Percentiles rank a stretch among this genome's conserved stretches.
phyloP scores from a whole-genome alignment of 2,113 vertebrate genomes.

The Coryphaenoides rupestris region DNA sequence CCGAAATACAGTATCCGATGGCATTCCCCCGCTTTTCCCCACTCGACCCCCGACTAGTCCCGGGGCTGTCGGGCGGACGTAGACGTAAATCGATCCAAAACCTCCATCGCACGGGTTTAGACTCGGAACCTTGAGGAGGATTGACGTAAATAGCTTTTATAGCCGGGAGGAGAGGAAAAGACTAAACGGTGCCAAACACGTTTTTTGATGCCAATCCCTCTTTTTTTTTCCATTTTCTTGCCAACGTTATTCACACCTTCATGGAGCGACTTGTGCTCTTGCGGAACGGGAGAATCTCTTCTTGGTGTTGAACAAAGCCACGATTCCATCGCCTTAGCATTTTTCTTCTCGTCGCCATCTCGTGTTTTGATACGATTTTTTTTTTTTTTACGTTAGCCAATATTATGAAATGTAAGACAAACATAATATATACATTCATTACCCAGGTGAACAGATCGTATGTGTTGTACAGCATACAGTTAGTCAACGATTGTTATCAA shows the following conservation, averaged over 20 bases:
- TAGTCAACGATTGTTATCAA: conserved; percentile 13
- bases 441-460: conserved; percentile 16
- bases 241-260: no score
- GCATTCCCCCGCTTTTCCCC: conserved; percentile 6
- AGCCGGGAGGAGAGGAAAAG: neutral
- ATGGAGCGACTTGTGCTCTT: conserved; percentile 14
- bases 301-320: conserved; percentile 27
- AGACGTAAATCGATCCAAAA: neutral
- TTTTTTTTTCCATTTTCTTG: conserved; percentile 32
- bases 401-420: conserved; percentile 13
- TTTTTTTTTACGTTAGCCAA: neutral
- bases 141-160: conserved; percentile 32
- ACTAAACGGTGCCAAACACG: conserved; percentile 22
- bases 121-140: conserved; percentile 1
- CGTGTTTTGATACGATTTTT: conserved; percentile 19
- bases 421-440: conserved; percentile 13
- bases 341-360: conserved; percentile 7
- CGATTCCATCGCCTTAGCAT: conserved; percentile 45
- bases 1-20: neutral
- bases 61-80: neutral
- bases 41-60: conserved; percentile 4
- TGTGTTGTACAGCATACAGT: conserved; percentile 11
- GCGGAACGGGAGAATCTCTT: conserved; percentile 24
- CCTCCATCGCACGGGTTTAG: conserved; percentile 8
- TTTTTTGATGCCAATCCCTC: conserved; percentile 35